Evolutionary conservation across 2,113 vertebrate genomes (phyloP).

Genomic region (Mus spicilegus): DNA sequence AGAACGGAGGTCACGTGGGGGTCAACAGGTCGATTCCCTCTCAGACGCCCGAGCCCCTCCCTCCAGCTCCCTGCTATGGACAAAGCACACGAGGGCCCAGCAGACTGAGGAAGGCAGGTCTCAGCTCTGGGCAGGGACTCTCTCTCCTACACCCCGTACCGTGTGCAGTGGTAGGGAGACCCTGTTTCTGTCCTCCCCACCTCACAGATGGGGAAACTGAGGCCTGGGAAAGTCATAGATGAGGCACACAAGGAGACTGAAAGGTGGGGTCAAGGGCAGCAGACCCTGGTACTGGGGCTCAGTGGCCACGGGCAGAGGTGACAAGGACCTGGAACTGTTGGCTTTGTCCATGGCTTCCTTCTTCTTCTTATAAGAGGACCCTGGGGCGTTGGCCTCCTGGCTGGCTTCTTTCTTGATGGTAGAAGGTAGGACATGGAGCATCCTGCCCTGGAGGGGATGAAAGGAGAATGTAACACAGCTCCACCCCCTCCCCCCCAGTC

Average conservation of each 20-base stretch:
- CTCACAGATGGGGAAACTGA: background rate
- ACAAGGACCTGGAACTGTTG: conserved; percentile 91
- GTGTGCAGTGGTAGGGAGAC: accelerated
- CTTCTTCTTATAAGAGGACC: conserved; percentile 92
- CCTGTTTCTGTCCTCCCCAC: accelerated
- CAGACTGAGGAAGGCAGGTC: accelerated
- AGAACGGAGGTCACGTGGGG: background rate
- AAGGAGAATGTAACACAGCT: background rate
- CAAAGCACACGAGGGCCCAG: accelerated
- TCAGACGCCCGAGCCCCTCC: background rate
- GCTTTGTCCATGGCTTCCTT: conserved; percentile 95
- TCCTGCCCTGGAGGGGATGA: conserved; percentile 89
- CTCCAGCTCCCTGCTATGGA: accelerated
- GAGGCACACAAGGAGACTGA: background rate
- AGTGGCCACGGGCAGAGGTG: accelerated
- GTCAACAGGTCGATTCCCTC: accelerated
- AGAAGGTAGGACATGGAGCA: conserved; percentile 95
- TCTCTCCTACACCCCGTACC: accelerated
- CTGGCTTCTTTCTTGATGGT: conserved; percentile 92
- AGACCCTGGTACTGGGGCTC: background rate
- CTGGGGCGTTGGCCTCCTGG: conserved; percentile 78
- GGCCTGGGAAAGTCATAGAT: background rate
- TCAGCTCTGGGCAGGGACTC: background rate
- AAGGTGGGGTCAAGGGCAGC: background rate
- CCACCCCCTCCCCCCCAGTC: accelerated